phyloP scores from a whole-genome alignment of 2,797 vertebrate genomes.

The Pterois miles region DNA sequence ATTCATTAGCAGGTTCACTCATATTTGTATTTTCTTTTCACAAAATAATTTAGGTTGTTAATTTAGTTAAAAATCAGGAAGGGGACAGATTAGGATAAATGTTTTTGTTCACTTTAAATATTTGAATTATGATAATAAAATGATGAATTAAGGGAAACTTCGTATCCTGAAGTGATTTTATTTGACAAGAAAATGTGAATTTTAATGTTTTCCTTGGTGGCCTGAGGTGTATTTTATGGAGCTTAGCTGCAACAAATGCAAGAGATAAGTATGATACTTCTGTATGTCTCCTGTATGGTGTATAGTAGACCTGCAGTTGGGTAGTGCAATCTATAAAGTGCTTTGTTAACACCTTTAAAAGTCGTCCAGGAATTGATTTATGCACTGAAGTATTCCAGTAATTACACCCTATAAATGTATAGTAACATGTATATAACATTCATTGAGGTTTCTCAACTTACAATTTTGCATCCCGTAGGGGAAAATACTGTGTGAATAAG shows the following conservation, averaged over 20 bases:
- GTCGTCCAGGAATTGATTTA: background rate
- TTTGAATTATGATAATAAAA: conserved; percentile 68
- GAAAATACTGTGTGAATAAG: background rate
- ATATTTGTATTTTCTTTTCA: conserved; percentile 3
- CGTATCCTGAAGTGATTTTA: conserved; percentile 13
- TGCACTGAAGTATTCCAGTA: background rate
- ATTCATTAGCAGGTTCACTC: conserved; percentile 8
- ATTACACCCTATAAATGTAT: background rate
- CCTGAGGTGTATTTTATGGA: background rate
- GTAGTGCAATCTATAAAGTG: background rate
- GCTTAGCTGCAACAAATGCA: background rate
- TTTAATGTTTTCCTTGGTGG: background rate
- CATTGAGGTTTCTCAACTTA: background rate
- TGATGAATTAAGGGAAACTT: conserved; percentile 12
- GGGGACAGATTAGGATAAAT: background rate
- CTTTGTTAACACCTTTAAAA: background rate
- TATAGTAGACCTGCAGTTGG: background rate
- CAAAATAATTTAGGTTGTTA: background rate
- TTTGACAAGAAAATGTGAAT: background rate
- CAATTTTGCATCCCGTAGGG: background rate
- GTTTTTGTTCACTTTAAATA: conserved; percentile 33
- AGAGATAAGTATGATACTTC: background rate
- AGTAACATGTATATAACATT: too few species aligned
- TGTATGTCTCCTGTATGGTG: background rate
- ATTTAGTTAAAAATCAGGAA: background rate